Base-by-base conservation (phyloP, 2,113 vertebrate species). In the Varanus salvator region DNA sequence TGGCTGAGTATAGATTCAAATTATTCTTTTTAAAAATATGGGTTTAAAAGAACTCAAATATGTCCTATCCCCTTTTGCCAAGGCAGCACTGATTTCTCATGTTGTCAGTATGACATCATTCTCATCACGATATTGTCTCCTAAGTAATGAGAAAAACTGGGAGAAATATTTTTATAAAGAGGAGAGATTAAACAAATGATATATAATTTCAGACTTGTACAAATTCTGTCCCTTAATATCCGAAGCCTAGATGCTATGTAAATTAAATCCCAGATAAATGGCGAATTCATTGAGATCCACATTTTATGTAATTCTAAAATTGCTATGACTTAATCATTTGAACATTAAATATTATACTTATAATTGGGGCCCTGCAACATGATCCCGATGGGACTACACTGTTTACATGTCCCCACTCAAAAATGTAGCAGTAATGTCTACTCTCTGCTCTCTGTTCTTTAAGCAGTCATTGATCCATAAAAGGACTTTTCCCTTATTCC, bases 91-190 rank as follows among this genome's bases (percentile, higher is more conserved):
- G 92, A 90, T 93, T 92, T 95, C 85, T 87, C 15, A 93, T 92
- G 86, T 80, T 94, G 88, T 82, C 93, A 94, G 90, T 91, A 92
- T 96, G 92, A 95, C 93, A 94, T 95, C 95, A 95, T 72, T 80
- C 72, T 68, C 78, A 71, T 94, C 92, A 84, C 54, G 75, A 90
- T 84, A 48, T 87, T 82, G 83, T 90, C 87, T 95, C 91, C 91
- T 91, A 84, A 92, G 68, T 93, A 95, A 96, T 1, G 92, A 93
- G 93, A 93, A 95, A 95, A 96, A 93, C 91, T 90, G 84, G 92
- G 89, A 84, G 80, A 90, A 94, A 91, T 76, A 69, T 69, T 69
- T 69, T 77, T 76, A 91, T 81, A 76, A 93, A 90, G 92, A 57
- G 27, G 38, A 23, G 91, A 80, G 0, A 0, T 90, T 80, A 52